Base-by-base conservation (phyloP, 2,888 invertebrate genomes). In the Apamea monoglypha region DNA sequence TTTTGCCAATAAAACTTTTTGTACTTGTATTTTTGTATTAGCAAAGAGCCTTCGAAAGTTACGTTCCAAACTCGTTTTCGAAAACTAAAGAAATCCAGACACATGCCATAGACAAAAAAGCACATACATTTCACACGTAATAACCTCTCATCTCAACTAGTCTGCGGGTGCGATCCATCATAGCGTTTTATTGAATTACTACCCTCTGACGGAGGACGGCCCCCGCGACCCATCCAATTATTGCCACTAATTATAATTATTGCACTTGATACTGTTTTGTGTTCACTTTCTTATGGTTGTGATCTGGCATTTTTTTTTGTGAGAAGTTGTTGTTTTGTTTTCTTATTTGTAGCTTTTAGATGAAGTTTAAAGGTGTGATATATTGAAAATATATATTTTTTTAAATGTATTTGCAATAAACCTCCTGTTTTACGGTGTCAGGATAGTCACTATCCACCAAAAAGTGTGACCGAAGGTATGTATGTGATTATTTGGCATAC, bases 141-240 rank as follows among this genome's bases (percentile, higher is more conserved):
- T 88, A 85, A 81, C 88, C 83, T 85, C 78, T 81, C 73, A 53
- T 59, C 66, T 71, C 56, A 74, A 81, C 73, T 68, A 80, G 78
- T 76, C 88, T 91, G 91, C 91, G 92, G 91, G 91, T 80, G 92
- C 90, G 86, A 94, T 94, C 94, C 93, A 94, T 95, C 94, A 94
- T 92, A 88, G 77, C 78, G 76, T 87, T 85, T 94, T 94, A 95
- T 94, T 94, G 89, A 93, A 93, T 94, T 95, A 94, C 86, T 87
- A 89, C 92, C 94, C 94, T 90, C 84, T 83, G 89, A 82, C 81
- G 85, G 81, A 80, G 83, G 76, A 82, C 80, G 84, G 84, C 85
- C 82, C 82, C 71, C 76, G 72, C 89, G 87, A 88, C 91, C 90
- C 91, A 89, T 89, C 91, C 92, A 90, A 93, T 93, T 92, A 93